These are phyloP conservation scores for Sylvia atricapilla DNA, from an alignment of 2,113 vertebrate species.

Conservation along the genomic window DNA sequence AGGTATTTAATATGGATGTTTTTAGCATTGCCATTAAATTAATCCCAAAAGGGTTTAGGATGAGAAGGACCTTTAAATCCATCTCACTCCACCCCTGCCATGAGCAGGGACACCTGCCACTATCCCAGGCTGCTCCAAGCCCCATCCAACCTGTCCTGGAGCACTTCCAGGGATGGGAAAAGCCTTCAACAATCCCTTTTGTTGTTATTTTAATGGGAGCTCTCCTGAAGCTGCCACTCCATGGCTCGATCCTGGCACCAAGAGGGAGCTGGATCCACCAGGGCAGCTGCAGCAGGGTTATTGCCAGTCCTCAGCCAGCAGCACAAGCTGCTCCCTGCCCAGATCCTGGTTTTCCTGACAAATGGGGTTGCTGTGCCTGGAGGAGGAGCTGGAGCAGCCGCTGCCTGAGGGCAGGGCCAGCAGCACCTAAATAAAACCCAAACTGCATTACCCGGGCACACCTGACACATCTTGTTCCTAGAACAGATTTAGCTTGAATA, in stretches of 20 bases:
- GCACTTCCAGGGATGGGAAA: background rate
- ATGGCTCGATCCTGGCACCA: fast-evolving
- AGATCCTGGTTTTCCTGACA: background rate
- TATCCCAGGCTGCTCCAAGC: background rate
- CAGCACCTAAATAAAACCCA: background rate
- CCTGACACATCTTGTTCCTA: background rate
- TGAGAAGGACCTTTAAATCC: background rate
- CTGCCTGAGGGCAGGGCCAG: background rate
- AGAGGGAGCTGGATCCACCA: background rate
- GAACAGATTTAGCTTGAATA: background rate
- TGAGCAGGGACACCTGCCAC: background rate
- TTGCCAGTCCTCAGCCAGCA: background rate
- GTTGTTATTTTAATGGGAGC: background rate
- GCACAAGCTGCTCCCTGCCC: background rate
- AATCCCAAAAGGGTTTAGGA: background rate
- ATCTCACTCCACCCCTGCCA: background rate
- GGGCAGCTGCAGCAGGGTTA: background rate
- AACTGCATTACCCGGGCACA: background rate
- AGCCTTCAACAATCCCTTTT: background rate
- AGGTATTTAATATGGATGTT: background rate
- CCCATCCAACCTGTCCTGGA: background rate
- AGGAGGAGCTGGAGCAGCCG: background rate
- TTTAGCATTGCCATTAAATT: background rate
- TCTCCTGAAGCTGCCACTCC: background rate
- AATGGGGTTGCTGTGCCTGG: background rate